These are phyloP conservation scores for Cyprinodon diabolis DNA, from an alignment of 2,797 vertebrate species.

Conservation along the genomic window DNA sequence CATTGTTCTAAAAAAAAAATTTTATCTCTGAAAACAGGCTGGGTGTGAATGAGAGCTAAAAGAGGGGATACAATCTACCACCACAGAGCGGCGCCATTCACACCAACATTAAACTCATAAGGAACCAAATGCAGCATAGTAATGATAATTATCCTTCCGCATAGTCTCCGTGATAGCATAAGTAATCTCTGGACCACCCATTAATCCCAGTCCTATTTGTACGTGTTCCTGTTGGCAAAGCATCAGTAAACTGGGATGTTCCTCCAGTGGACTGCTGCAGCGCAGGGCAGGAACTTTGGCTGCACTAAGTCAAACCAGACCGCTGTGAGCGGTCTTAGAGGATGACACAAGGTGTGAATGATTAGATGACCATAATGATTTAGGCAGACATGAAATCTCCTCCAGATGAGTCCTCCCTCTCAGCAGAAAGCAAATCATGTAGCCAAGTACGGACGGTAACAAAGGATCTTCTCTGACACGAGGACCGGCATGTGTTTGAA, in stretches of 20 bases:
- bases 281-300: constrained; percentile 30
- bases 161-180: constrained; percentile 59
- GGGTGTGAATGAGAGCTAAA: background rate
- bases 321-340: constrained; percentile 33
- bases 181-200: constrained; percentile 42
- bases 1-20: background rate
- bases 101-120: background rate
- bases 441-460: constrained; percentile 43
- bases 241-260: constrained; percentile 43
- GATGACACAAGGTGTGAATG: constrained; percentile 40
- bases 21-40: background rate
- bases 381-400: constrained; percentile 42
- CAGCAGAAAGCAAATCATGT: constrained; percentile 28
- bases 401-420: constrained; percentile 52
- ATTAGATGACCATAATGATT: constrained; percentile 39
- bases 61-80: background rate
- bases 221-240: constrained; percentile 32
- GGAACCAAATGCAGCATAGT: background rate
- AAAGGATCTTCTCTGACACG: constrained; percentile 6
- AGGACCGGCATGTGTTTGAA: constrained; percentile 1
- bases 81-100: background rate
- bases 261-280: constrained; percentile 29
- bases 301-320: constrained; percentile 47
- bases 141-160: constrained; percentile 55
- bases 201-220: constrained; percentile 53